Conservation (phyloP, 2,113 vertebrate genomes). For the Marmota monax region DNA sequence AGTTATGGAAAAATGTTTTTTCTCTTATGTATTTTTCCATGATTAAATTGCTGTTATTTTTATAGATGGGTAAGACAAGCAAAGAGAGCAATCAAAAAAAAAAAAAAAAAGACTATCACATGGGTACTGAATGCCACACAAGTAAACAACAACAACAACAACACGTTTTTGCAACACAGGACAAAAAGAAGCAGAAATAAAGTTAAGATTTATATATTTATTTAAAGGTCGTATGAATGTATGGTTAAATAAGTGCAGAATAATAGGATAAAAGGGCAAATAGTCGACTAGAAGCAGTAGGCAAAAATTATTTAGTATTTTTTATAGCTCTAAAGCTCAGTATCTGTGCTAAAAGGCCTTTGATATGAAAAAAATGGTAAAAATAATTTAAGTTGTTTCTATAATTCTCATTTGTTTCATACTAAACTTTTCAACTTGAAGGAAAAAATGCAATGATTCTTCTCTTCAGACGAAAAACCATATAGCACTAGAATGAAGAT, state of each 20-base stretch:
- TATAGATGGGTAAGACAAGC: neutral
- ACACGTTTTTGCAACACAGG: neutral
- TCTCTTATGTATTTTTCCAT: neutral
- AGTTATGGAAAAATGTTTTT: neutral
- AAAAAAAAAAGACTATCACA: neutral
- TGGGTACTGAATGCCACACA: neutral
- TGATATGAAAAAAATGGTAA: neutral
- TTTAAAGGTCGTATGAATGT: neutral
- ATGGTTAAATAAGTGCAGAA: neutral
- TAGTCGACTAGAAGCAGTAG: neutral
- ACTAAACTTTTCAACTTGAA: neutral
- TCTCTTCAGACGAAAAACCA: neutral
- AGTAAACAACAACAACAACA: neutral
- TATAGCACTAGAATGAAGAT: neutral
- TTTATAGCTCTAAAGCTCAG: neutral
- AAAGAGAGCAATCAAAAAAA: neutral
- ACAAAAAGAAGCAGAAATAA: neutral
- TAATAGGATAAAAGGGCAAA: neutral
- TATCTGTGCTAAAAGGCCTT: neutral
- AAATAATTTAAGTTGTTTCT: neutral
- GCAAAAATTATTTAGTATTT: neutral
- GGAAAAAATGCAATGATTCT: neutral
- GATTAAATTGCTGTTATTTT: slow-evolving; percentile 33
- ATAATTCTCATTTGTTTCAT: neutral
- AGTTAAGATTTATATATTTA: slow-evolving; percentile 11